Conservation (phyloP, 2,113 vertebrate species). For the Macaca mulatta region DNA sequence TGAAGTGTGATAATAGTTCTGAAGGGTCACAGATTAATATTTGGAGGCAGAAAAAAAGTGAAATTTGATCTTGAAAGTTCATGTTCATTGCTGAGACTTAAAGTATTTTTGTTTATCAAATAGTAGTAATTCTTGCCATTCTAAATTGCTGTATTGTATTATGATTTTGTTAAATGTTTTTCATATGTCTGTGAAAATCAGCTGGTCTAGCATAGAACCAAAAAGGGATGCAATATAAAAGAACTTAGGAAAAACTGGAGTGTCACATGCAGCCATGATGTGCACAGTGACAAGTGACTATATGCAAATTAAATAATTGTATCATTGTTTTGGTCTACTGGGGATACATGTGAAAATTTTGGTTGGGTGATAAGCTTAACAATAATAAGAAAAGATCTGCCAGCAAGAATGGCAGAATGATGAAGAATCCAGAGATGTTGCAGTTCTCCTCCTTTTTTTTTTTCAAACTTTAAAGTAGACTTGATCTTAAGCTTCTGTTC, state of each 20-base stretch:
- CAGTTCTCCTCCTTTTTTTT: neutral
- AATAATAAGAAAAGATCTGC: neutral
- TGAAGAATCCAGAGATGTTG: neutral
- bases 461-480: conserved; percentile 63
- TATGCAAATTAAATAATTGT: neutral
- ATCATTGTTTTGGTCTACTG: neutral
- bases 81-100: neutral
- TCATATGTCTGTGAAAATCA: neutral
- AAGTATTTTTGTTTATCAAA: neutral
- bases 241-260: neutral
- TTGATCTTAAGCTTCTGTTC: fast-evolving
- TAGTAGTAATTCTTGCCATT: neutral
- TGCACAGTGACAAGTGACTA: neutral
- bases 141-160: neutral
- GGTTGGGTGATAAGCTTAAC: neutral
- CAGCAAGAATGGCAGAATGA: neutral
- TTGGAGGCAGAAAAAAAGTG: neutral
- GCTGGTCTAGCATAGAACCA: neutral
- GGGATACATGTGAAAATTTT: neutral
- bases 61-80: conserved; percentile 38
- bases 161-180: neutral
- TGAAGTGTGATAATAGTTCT: neutral
- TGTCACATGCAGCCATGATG: neutral
- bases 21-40: conserved; percentile 11
- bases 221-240: neutral